Evolutionary conservation across 2,888 invertebrate genomes (phyloP), one percentile per base, ranked within the genome.

Genomic region (Drosophila differens): DNA sequence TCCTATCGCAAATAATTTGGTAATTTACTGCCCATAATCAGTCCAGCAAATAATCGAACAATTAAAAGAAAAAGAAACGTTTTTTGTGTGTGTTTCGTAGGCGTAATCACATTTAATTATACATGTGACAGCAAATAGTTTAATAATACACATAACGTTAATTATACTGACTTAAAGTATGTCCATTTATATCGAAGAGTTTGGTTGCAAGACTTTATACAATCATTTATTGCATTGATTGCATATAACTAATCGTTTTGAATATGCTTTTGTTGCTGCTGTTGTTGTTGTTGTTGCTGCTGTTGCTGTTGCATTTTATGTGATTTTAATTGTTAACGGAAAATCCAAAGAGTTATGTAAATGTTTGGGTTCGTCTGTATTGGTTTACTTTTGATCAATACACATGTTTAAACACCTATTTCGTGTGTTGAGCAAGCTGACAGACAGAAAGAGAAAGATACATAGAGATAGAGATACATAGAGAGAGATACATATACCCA

Each of bases 311-410:
- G 54, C 54, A 35, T 54, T 35, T 57, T 39, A 57, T 39, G 57
- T 57, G 55, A n/a, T 76, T 84, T 87, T 83, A 83, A 83, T 83
- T 87, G 82, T 83, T 87, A 83, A 84, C 83, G 83, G 87, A 83
- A 83, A 79, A 70, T 39, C 58, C 58, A 39, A 57, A 67, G 60
- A 68, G 83, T 85, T 87, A 87, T 83, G 87, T 76, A 83, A 86
- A 87, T 86, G 69, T 22, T 83, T 72, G 63, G 59, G 63, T 64
- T 67, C 52, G 57, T 69, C 55, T 64, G 53, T 55, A 47, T 37
- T 37, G 37, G 55, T 39, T 37, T 37, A 55, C 28, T 39, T 57
- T 57, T 57, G 39, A 28, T 39, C n/a, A 19, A 55, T 37, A 37
- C 25, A 28, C 54, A 35, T 47, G 47, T 25, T 25, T 9, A 9